Evolutionary conservation across 2,113 vertebrate genomes (phyloP).

Genomic region (Leptocoma aspasia): DNA sequence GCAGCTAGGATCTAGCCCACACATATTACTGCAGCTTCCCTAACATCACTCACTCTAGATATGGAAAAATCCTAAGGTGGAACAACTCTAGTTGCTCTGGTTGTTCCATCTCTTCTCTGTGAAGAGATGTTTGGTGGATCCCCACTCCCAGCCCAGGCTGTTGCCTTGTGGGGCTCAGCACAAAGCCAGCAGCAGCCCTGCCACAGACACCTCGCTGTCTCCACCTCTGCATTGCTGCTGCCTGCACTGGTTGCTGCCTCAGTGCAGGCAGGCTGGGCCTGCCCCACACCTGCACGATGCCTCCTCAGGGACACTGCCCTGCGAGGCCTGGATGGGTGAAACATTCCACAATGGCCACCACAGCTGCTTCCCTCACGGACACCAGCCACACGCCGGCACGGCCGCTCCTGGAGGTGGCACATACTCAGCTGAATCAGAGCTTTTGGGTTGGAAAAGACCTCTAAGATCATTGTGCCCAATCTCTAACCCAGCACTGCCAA

Average conservation of each 20-base stretch:
- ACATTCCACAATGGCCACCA: rapidly evolving
- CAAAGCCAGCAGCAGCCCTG: not conserved
- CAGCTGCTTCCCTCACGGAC: rapidly evolving
- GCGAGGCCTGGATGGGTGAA: rapidly evolving
- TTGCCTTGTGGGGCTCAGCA: not conserved
- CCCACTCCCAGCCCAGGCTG: no score
- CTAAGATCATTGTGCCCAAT: not conserved
- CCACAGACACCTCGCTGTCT: not conserved
- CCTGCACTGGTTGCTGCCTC: not conserved
- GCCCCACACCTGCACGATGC: not conserved
- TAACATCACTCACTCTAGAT: no score
- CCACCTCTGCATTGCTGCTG: not conserved
- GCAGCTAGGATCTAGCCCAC: not conserved
- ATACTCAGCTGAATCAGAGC: rapidly evolving
- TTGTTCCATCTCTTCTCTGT: not conserved
- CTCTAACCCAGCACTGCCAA: not conserved
- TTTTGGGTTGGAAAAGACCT: not conserved
- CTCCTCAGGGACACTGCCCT: no score
- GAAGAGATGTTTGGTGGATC: rapidly evolving
- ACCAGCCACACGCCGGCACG: rapidly evolving
- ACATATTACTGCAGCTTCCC: not conserved
- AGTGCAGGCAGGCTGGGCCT: not conserved
- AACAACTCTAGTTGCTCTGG: no score
- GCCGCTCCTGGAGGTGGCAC: rapidly evolving
- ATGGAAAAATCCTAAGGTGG: rapidly evolving